Base-by-base conservation (phyloP, 2,113 vertebrate species). In the Polypterus senegalus region DNA sequence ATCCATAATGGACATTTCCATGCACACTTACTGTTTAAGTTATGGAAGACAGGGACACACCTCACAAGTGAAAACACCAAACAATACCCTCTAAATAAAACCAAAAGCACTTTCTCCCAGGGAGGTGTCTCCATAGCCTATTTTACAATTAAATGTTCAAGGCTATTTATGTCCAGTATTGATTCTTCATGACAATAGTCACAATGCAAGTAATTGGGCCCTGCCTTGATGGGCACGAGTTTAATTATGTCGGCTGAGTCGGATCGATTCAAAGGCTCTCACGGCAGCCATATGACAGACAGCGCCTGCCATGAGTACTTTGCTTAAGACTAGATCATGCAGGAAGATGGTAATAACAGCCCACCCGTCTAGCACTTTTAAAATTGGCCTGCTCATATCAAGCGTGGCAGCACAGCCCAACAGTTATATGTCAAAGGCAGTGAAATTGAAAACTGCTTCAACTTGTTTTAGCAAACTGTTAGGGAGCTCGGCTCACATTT, bases 171-270 rank as follows among this genome's bases (percentile, higher is more conserved):
- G 64, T 67, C 62, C 64, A 60, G 53, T 73, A 77, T 77, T 71
- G 77, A 82, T 79, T 65, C 64, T 48, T 58, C 59, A 65, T 73
- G 70, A 68, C 73, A 67, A 76, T 72, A 68, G 66, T 66, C 63
- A 68, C 57, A 55, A 59, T 54, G 8, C 43, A 58, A 66, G 72
- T 76, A 79, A 81, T 65, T 74, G 72, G 76, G 67, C 75, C 67
- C 73, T 73, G 77, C 79, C 75, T 73, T 70, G 73, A 75, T 75
- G 72, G 69, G 66, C 73, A 69, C 73, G 72, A 47, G 65, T 80
- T 77, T 77, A 79, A 81, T 79, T 70, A 76, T 63, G 66, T 68
- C 69, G 72, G 70, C 61, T 71, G 61, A 70, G 61, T 62, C n/a
- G 51, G 44, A 60, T 67, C 61, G 62, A 76, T 75, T 62, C 55